Conservation (phyloP, 2,797 vertebrate species). For the Microhierax caerulescens region DNA sequence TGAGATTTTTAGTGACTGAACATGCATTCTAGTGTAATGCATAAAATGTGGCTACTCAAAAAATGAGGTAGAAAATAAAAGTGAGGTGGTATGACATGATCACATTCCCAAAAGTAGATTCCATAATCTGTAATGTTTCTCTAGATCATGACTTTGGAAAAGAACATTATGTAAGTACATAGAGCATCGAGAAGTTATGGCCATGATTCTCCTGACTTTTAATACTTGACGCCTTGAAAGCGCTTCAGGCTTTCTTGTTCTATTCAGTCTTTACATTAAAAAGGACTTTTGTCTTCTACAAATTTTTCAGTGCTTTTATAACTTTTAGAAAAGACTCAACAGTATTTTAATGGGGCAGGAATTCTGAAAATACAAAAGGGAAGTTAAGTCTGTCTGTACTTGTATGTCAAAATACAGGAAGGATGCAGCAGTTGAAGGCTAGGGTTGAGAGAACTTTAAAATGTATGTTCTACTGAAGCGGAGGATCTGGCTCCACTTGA, state of each 20-base stretch:
- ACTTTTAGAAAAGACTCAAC: not conserved
- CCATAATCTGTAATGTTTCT: not conserved
- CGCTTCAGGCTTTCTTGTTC: not conserved
- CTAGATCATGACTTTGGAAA: not conserved
- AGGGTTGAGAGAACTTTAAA: not conserved
- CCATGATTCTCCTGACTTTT: not conserved
- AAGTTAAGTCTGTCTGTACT: not conserved
- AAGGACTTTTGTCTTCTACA: not conserved
- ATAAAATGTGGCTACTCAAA: not conserved
- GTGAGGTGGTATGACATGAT: not conserved
- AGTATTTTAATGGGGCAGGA: not conserved
- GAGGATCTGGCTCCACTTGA: not conserved
- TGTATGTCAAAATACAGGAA: not conserved
- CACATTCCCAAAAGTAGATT: not conserved
- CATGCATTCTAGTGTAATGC: not conserved
- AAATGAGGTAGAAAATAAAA: not conserved
- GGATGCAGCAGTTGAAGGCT: not conserved
- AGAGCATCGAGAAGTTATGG: not conserved
- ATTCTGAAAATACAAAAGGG: not conserved
- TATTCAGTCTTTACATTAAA: not conserved
- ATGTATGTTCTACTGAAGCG: not conserved
- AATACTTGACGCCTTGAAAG: not conserved
- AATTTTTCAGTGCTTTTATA: not conserved
- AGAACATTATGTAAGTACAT: not conserved
- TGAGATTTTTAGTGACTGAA: not conserved